phyloP scores from a whole-genome alignment of 2,797 vertebrate species.

The Cryptoblepharus egeriae region DNA sequence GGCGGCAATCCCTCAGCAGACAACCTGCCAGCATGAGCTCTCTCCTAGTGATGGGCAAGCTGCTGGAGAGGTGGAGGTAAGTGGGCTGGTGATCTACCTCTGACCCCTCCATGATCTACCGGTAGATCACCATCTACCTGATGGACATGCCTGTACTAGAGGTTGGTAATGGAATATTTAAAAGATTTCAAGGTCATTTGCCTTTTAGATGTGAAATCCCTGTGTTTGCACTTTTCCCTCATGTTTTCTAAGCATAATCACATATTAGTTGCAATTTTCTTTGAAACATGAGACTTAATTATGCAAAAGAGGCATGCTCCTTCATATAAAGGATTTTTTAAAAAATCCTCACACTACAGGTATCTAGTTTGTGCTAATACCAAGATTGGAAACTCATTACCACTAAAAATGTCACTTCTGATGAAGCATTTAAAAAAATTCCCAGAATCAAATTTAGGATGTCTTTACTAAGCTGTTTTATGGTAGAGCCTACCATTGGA shows the following conservation, averaged over 20 bases:
- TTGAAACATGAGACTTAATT: conserved; percentile 62
- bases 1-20: no score
- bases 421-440: conserved; percentile 74
- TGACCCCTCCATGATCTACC: no score
- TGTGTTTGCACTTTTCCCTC: conserved; percentile 60
- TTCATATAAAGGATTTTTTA: conserved; percentile 47
- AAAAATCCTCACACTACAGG: conserved; percentile 32
- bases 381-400: conserved; percentile 73
- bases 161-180: conserved; percentile 50
- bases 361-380: conserved; percentile 65
- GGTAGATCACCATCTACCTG: no score
- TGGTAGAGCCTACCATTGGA: conserved; percentile 72
- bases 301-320: conserved; percentile 49
- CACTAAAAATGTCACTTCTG: conserved; percentile 74
- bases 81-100: no score
- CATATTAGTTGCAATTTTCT: conserved; percentile 68
- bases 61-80: no score
- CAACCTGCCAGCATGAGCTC: no score
- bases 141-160: conserved; percentile 52
- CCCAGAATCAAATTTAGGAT: conserved; percentile 76
- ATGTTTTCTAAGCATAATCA: conserved; percentile 63
- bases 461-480: conserved; percentile 80
- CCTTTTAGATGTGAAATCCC: conserved; percentile 57
- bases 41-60: no score
- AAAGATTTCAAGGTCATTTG: conserved; percentile 63